Evolutionary conservation across 2,888 invertebrate species (phyloP).

Genomic region (Odiellus spinosus): DNA sequence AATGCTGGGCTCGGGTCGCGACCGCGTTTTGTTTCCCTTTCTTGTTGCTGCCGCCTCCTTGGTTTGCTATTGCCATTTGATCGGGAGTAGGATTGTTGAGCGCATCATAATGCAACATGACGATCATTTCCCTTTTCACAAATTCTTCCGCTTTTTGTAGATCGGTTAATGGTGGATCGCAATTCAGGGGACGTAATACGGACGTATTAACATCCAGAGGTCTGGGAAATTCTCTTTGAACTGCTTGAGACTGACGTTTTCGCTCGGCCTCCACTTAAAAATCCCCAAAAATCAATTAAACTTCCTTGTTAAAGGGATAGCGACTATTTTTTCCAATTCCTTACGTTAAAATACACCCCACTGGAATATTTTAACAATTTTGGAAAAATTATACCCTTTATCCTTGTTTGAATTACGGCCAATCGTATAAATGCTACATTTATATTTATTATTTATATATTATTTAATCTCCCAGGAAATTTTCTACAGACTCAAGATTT

Average conservation of each 20-base stretch:
- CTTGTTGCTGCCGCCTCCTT: conserved; percentile 23
- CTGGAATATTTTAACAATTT: too few relatives aligned
- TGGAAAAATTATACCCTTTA: too few relatives aligned
- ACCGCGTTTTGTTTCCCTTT: conserved; percentile 29
- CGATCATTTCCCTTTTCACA: conserved; percentile 89
- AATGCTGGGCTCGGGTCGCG: conserved; percentile 47
- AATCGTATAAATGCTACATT: too few relatives aligned
- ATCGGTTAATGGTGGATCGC: conserved; percentile 54
- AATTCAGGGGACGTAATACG: conserved; percentile 57
- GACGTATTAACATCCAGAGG: conserved; percentile 70
- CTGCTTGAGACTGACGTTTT: conserved; percentile 62
- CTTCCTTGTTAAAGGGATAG: neutral
- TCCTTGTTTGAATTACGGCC: too few relatives aligned
- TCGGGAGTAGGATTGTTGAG: conserved; percentile 49
- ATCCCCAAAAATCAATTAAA: conserved; percentile 6
- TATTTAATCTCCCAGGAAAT: too few relatives aligned
- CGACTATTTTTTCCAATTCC: too few relatives aligned
- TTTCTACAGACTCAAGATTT: too few relatives aligned
- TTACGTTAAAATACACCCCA: too few relatives aligned
- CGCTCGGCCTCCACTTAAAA: conserved; percentile 45
- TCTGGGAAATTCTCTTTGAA: conserved; percentile 68
- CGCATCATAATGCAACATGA: conserved; percentile 82
- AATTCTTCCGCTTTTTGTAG: conserved; percentile 87
- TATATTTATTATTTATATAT: too few relatives aligned
- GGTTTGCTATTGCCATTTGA: conserved; percentile 24